These are phyloP conservation scores for Accipiter fasciatus DNA, from an alignment of 2,797 vertebrate genomes.

Conservation along the genomic window DNA sequence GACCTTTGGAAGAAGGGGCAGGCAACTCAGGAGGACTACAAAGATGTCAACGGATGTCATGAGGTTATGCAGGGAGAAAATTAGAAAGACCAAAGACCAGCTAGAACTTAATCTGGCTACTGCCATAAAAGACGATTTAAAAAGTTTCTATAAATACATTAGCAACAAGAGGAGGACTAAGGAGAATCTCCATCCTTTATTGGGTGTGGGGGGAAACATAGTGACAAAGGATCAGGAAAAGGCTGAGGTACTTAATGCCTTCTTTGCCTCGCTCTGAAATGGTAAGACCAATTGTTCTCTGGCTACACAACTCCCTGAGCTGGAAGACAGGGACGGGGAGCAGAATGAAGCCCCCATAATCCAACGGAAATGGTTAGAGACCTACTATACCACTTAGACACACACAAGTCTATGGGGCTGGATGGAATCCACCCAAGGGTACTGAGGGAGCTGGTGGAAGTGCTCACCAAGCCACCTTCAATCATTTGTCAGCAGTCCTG, in stretches of 20 bases:
- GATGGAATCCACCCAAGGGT: background rate
- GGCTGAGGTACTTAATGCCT: background rate
- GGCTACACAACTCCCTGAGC: background rate
- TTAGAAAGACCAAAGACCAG: no score
- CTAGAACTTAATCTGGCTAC: no score
- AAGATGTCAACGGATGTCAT: no score
- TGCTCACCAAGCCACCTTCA: background rate
- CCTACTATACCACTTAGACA: background rate
- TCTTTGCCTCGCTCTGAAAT: background rate
- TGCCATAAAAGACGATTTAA: no score
- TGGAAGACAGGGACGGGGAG: no score
- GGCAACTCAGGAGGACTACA: no score
- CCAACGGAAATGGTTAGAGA: background rate
- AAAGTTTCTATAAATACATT: no score
- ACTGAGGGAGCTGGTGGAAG: background rate
- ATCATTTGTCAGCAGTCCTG: background rate
- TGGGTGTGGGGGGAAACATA: no score
- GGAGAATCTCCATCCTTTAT: background rate
- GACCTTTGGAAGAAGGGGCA: no score
- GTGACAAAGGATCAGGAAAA: background rate
- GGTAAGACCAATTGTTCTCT: background rate
- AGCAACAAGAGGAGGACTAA: background rate
- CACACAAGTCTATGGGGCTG: accelerated
- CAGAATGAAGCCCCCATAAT: background rate
- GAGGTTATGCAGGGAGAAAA: no score